Evolutionary conservation across 1,140 invertebrate species (phyloP), one percentile per base, ranked within the genome.

Genomic region (Nasonia vitripennis): DNA sequence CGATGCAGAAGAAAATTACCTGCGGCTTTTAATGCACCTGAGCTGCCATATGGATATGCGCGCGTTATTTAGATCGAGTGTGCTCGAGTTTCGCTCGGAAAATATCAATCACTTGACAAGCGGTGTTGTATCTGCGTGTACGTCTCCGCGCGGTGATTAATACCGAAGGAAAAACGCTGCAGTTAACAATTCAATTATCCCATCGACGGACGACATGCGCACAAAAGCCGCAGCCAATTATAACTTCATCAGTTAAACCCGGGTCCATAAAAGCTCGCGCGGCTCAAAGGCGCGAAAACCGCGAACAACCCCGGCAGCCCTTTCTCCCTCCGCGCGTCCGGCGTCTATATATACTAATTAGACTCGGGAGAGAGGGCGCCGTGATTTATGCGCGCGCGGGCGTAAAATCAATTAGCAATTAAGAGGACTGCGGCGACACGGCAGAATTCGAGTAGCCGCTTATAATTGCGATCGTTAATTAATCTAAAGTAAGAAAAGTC

Each of bases 391-490:
- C 31, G 73, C 84, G n/a, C 45, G 55, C 81, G 75, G 84, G 87
- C 86, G 87, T 82, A 87, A 88, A 86, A 89, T 88, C 89, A 91
- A 90, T 91, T 90, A 91, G 90, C 87, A 90, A 90, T 90, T 90
- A 89, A 90, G 87, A 81, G 82, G 68, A 48, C 31, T 74, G 27
- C 27, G 75, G 86, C 87, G 88, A 90, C 87, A 90, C 78, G 88
- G 31, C 23, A 34, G 67, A 71, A 71, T 71, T 34, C 10, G 31
- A 71, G 68, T 27, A 34, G 27, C 34, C 37, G 77, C 37, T 84
- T 84, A 27, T 27, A 84, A 84, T 84, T 70, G 34, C 34, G 75
- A 79, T 45, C 77, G 68, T 79, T 84, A 84, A 84, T 84, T 79
- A 79, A 27, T 0, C 27, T 27, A 27, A 27, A 27, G 27, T 27